phyloP scores from a whole-genome alignment of 2,797 vertebrate genomes.

The Gymnopithys bicolor region DNA sequence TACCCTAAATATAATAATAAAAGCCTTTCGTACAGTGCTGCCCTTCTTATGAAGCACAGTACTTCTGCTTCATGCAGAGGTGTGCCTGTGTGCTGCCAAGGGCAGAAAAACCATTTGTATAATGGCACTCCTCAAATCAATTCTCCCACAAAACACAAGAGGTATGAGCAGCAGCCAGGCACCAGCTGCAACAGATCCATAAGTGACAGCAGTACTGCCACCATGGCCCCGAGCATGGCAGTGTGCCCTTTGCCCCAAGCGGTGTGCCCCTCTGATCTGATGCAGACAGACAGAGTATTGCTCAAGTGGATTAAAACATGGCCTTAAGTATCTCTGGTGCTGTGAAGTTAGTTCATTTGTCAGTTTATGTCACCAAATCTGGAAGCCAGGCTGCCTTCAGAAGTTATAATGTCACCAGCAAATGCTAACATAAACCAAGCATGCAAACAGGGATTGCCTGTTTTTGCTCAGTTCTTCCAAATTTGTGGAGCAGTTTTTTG shows the following conservation, averaged over 20 bases:
- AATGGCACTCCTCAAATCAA: not conserved
- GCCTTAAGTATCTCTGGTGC: not conserved
- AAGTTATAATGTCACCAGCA: not conserved
- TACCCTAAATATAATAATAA: not conserved
- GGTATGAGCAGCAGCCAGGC: not conserved
- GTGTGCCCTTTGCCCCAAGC: rapidly evolving
- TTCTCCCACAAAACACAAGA: not conserved
- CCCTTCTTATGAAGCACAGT: not conserved
- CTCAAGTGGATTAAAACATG: rapidly evolving
- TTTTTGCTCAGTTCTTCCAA: not conserved
- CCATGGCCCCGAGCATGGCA: rapidly evolving
- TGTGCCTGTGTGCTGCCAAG: not conserved
- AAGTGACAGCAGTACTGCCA: not conserved
- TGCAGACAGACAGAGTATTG: not conserved
- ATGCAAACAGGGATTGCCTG: rapidly evolving
- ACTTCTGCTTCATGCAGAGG: not conserved
- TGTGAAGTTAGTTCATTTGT: not conserved
- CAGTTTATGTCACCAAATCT: not conserved
- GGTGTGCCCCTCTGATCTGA: not conserved
- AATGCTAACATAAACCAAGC: not conserved
- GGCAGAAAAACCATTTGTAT: not conserved
- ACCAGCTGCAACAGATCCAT: rapidly evolving
- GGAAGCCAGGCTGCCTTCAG: not conserved
- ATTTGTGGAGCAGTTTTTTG: not conserved
- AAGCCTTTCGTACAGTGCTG: not conserved